A percentile compares a stretch with the other conserved stretches of the same genome.
Conservation (phyloP, 2,113 vertebrate genomes). For the Hucho hucho region DNA sequence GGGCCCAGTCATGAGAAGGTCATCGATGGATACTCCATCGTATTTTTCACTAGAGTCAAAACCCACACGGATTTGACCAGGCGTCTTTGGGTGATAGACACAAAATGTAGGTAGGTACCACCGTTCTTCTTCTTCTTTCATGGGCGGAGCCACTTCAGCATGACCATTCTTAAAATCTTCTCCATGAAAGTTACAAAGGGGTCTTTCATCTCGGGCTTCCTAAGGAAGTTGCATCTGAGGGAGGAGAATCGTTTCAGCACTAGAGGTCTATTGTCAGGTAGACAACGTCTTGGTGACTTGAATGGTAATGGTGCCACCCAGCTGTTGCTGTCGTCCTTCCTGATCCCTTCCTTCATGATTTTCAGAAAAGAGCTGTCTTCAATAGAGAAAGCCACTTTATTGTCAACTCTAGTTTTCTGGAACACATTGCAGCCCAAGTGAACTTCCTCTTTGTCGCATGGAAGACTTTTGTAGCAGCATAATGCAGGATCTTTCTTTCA, state of each 20-base stretch:
- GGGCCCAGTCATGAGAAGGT: too few relatives aligned
- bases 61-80: too few relatives aligned
- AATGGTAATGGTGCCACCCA: slow-evolving; percentile 20
- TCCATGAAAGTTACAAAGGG: too few relatives aligned
- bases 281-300: not conserved
- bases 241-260: not conserved
- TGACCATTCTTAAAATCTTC: too few relatives aligned
- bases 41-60: too few relatives aligned
- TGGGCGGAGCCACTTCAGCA: too few relatives aligned
- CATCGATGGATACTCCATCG: too few relatives aligned
- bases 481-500: not conserved
- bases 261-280: slow-evolving; percentile 10
- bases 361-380: not conserved
- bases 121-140: too few relatives aligned
- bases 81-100: too few relatives aligned
- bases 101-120: too few relatives aligned
- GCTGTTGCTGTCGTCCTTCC: slow-evolving; percentile 4
- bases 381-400: not conserved
- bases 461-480: not conserved
- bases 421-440: not conserved
- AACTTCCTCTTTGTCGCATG: not conserved
- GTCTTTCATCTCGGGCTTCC: too few relatives aligned
- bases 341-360: not conserved
- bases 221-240: not conserved
- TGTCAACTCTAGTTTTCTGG: not conserved